Percentiles rank a stretch among this genome's conserved stretches.
Conservation (phyloP, 2,113 vertebrate genomes). For the Notechis scutatus region DNA sequence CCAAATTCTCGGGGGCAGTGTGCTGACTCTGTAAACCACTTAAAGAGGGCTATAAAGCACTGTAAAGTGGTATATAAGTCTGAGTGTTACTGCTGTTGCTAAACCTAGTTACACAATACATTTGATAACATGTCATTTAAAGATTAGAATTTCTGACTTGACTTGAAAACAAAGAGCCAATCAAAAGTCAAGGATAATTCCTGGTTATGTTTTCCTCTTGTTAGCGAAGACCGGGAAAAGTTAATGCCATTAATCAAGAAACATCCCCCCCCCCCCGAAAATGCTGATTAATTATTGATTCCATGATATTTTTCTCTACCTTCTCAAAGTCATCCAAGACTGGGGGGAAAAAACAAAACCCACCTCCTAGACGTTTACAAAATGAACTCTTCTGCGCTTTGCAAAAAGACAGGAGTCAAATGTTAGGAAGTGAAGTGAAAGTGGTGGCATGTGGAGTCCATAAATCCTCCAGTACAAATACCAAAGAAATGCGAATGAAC, state of each 20-base stretch:
- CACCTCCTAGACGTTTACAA: conserved; percentile 59
- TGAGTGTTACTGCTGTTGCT: too few species aligned
- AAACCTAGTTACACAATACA: not conserved
- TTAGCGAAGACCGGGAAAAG: conserved; percentile 41
- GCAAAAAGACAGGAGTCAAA: conserved; percentile 47
- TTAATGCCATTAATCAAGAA: conserved; percentile 28
- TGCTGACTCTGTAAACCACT: too few species aligned
- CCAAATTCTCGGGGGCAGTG: too few species aligned
- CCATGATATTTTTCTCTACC: conserved; percentile 51
- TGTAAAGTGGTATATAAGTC: too few species aligned
- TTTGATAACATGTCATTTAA: conserved; percentile 10
- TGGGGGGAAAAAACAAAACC: conserved; percentile 43
- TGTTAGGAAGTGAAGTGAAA: conserved; percentile 53
- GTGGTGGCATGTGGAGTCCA: conserved; percentile 47
- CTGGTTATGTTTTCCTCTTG: conserved; percentile 45
- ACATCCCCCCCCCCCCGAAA: not conserved
- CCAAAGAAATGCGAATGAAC: conserved; percentile 40
- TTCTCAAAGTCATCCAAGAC: conserved; percentile 49
- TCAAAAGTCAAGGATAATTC: conserved; percentile 51
- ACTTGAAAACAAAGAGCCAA: conserved; percentile 42
- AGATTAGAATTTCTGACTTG: conserved; percentile 43
- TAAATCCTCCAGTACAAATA: not conserved
- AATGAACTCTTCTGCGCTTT: conserved; percentile 56
- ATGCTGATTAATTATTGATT: conserved; percentile 64
- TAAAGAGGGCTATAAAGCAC: too few species aligned